Base-by-base conservation (phyloP, 2,113 vertebrate genomes). In the Regulus satrapa region DNA sequence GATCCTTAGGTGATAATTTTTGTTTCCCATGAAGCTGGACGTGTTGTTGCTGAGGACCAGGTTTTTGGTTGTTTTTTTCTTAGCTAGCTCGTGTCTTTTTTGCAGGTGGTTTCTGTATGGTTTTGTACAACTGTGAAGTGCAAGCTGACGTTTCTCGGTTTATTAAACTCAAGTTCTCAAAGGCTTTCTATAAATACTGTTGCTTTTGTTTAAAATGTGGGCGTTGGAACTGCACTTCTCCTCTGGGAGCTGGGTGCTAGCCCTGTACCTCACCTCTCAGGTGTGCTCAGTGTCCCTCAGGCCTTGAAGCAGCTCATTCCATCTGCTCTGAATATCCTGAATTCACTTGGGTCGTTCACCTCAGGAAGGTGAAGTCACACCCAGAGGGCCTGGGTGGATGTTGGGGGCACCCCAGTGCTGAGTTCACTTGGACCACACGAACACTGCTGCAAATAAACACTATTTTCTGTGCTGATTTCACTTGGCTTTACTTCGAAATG, bases 101-200 rank as follows among this genome's bases (percentile, higher is more conserved):
- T 58, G 90, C 89, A 93, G n/a, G 95, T 90, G 80, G 78, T 96
- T 97, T 90, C 94, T 90, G 76, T 93, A 89, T 88, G 80, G 88
- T 96, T 96, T 97, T 96, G 97, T 97, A 97, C 84, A 91, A 89
- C 87, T 45, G 97, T 97, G 90, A 94, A 94, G 88, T 94, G 86
- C 95, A 89, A 94, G 95, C 73, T 95, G 95, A 62, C 11, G 34
- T 95, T 95, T 85, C 95, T 95, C 84, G 91, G 96, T 97, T 98
- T 98, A 98, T 98, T 98, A 98, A 98, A 98, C 94, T 91, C 68
- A 34, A 89, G 69, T 97, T 98, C 94, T 98, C 93, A 90, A 94
- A 92, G 89, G 62, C 81, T 95, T 92, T 93, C 71, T 92, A 94
- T 91, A 96, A 95, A 92, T 54, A 66, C 40, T 6, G 67, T 94